These are phyloP conservation scores for Xenops minutus DNA, from an alignment of 2,797 vertebrate genomes.

Conservation along the genomic window DNA sequence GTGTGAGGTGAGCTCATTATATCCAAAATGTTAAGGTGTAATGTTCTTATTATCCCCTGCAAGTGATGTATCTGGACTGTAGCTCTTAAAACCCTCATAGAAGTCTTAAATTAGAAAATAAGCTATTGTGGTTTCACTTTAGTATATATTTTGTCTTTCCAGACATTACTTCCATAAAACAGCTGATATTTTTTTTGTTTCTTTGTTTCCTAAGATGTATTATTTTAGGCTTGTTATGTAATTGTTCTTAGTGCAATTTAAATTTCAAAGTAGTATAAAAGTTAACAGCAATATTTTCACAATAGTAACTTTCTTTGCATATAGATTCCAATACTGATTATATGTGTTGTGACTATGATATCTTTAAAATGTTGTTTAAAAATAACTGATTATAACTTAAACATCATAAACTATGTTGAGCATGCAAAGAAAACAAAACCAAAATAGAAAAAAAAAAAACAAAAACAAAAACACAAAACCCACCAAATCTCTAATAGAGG, in stretches of 20 bases:
- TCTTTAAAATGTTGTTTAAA: background rate
- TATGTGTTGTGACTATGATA: rapidly evolving
- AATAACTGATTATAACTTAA: background rate
- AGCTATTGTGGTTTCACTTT: background rate
- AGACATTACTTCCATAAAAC: background rate
- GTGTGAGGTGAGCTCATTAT: background rate
- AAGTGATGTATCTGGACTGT: background rate
- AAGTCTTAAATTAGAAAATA: background rate
- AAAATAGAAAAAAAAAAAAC: background rate
- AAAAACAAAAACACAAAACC: too few species aligned
- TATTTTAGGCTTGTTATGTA: background rate
- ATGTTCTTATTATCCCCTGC: background rate
- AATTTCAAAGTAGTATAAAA: background rate
- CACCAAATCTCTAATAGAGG: rapidly evolving
- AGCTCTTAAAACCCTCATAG: background rate
- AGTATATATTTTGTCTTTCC: background rate
- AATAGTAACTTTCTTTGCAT: background rate
- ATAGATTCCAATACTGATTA: background rate
- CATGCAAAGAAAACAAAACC: background rate
- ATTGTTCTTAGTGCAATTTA: background rate
- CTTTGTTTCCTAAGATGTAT: background rate
- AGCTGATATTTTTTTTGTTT: background rate
- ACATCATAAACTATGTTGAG: background rate
- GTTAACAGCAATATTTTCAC: background rate
- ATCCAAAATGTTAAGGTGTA: background rate